Base-by-base conservation (phyloP, 2,888 invertebrate genomes). In the Saturnia japonica region DNA sequence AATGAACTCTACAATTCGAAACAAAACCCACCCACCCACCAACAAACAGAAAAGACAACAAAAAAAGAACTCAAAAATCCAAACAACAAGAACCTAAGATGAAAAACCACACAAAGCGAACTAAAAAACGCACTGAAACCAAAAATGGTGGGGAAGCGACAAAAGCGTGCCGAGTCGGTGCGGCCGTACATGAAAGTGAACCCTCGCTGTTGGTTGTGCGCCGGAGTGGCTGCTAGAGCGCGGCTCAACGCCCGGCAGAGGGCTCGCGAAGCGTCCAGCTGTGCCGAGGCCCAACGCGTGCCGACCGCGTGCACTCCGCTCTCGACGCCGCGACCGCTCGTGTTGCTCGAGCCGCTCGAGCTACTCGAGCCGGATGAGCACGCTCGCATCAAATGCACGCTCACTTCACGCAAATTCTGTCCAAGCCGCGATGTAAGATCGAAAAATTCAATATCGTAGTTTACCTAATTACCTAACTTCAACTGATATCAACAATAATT, bases 401-500 rank as follows among this genome's bases (percentile, higher is more conserved):
- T 97, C 74, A 98, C 92, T 84, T 97, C 97, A n/a, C 97, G 95
- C 69, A 97, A 92, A 89, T 97, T 98, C 97, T 97, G 84, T 62
- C 79, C 66, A 69, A 19, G 7, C 51, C 70, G 68, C 25, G 16
- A n/a, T 54, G 54, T 22, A 22, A 54, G 11, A 54, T 22, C 11
- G 22, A 54, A 47, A 54, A 7, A 54, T 54, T 54, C 54, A 54
- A 54, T 54, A 54, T 11, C 22, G 22, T 22, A 9, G 22, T 22
- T 54, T 22, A 54, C 22, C 22, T n/a, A 54, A 54, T 22, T 11
- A 11, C 47, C 19, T n/a, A n/a, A 43, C 14, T 43, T 43, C 1
- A 43, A 43, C 43, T 43, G 43, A 43, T 43, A n/a, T n/a, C n/a
- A n/a, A n/a, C n/a, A n/a, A n/a, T n/a, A n/a, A n/a, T n/a, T 43